Evolutionary conservation across 2,113 vertebrate species (phyloP), one percentile per base, ranked within the genome.

Genomic region (Corydoras sp.): DNA sequence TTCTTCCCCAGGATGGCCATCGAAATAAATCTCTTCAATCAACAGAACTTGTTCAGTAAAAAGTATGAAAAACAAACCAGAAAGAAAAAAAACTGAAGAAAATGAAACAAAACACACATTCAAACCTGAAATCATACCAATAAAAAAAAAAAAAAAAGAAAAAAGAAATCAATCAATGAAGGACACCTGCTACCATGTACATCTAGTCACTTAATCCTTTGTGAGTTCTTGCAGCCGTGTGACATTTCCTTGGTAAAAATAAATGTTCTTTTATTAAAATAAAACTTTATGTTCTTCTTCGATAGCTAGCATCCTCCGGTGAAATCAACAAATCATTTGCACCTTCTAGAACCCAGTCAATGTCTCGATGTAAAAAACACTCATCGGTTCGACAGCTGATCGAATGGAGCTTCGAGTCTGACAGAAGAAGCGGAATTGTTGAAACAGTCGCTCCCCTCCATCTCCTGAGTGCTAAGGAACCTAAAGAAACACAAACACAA

Each of bases 351-450:
- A 94, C 92, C 90, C 90, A 94, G 91, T 94, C 89, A 93, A 87
- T 89, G 90, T 92, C 91, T 92, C 93, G 91, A 93, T 86, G 90
- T 93, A 92, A 91, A 91, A 91, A 94, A 93, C 91, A 78, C 80
- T 84, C 72, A 81, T 86, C 92, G 92, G 92, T 93, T 92, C 93
- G 95, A 96, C 93, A 88, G 90, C 91, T 90, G 91, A 93, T 91
- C 89, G 89, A 92, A 93, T 92, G 89, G 91, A 93, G 91, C 89
- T 92, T 92, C 18, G 18, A 91, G 92, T 92, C 92, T 90, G 89
- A 91, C 90, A 90, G 88, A 91, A 89, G 94, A 93, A 92, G 92
- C 91, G 88, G 92, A 92, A 94, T 93, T 94, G 93, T 93, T 93
- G 92, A 86, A 92, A 92, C 90, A 84, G 90, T 91, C 87, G 87